A percentile compares a stretch with the other conserved stretches of the same genome.
phyloP scores from a whole-genome alignment of 2,888 invertebrate species.

The Lucinisca nassula region DNA sequence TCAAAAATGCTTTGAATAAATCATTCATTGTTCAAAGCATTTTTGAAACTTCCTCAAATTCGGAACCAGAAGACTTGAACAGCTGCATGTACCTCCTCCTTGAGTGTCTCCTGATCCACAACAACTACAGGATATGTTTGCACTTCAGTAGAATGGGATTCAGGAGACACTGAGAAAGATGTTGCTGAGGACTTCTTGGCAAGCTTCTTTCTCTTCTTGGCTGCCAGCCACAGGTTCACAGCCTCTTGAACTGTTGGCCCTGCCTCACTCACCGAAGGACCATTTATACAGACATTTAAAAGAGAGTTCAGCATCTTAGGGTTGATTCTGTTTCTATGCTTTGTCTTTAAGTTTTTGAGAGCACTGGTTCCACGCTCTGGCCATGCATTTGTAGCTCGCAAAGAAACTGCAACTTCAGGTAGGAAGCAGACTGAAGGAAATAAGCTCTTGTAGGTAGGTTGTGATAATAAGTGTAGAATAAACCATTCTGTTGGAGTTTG shows the following conservation, averaged over 20 bases:
- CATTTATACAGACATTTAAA: slow-evolving; percentile 11
- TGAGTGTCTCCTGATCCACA: too few species aligned
- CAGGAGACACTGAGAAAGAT: too few species aligned
- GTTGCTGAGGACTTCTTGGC: slow-evolving; percentile 1
- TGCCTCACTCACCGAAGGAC: background rate
- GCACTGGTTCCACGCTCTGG: slow-evolving; percentile 69
- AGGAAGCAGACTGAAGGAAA: slow-evolving; percentile 34
- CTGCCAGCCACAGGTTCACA: background rate
- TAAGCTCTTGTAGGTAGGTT: background rate
- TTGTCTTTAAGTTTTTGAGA: slow-evolving; percentile 59
- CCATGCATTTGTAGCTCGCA: slow-evolving; percentile 68
- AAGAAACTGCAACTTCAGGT: slow-evolving; percentile 50
- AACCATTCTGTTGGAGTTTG: slow-evolving; percentile 36
- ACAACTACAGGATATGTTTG: too few species aligned
- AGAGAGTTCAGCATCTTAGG: background rate
- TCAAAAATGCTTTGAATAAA: too few species aligned
- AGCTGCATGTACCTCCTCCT: too few species aligned
- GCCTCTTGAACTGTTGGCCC: background rate
- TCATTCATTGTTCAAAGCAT: too few species aligned
- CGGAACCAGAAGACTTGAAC: too few species aligned
- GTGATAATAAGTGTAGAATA: slow-evolving; percentile 17
- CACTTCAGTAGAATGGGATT: too few species aligned
- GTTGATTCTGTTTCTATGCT: slow-evolving; percentile 31
- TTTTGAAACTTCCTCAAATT: too few species aligned
- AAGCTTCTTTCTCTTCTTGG: slow-evolving; percentile 2